Conservation (phyloP, 2,113 vertebrate species). For the Zeus faber region DNA sequence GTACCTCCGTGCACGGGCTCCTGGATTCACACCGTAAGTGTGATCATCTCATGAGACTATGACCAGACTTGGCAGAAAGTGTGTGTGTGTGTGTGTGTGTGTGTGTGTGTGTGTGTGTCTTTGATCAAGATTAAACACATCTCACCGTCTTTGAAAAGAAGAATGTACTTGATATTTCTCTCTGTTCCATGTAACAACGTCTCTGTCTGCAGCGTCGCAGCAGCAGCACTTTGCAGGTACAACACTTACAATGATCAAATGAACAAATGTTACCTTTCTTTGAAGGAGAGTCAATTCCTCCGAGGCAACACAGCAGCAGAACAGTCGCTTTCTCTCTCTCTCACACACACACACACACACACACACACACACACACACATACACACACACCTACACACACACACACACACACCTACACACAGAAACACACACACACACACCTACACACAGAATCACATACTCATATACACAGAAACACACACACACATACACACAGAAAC, state of each 20-base stretch:
- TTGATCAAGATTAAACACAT: background rate
- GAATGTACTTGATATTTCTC: background rate
- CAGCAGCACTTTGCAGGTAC: no score
- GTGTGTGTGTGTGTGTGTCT: background rate
- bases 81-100: background rate
- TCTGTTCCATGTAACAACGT: no score
- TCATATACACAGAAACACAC: background rate
- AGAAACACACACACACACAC: background rate
- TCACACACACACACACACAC: background rate
- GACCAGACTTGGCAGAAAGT: no score
- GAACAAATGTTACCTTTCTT: background rate
- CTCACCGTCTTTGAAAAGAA: background rate
- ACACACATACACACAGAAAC: background rate
- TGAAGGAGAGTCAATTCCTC: background rate
- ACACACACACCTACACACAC: background rate
- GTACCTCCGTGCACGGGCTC: no score
- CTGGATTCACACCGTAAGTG: no score
- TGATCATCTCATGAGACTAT: no score
- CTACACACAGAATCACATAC: background rate
- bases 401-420: background rate
- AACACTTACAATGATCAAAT: conserved; percentile 6
- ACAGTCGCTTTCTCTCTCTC: no score
- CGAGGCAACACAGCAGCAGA: background rate
- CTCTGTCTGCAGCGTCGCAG: no score
- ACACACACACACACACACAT: no score